Evolutionary conservation across 35 echinoderm and acorn worm species (phyloP), one percentile per base, ranked within the genome.

Genomic region (Apostichopus californicus): DNA sequence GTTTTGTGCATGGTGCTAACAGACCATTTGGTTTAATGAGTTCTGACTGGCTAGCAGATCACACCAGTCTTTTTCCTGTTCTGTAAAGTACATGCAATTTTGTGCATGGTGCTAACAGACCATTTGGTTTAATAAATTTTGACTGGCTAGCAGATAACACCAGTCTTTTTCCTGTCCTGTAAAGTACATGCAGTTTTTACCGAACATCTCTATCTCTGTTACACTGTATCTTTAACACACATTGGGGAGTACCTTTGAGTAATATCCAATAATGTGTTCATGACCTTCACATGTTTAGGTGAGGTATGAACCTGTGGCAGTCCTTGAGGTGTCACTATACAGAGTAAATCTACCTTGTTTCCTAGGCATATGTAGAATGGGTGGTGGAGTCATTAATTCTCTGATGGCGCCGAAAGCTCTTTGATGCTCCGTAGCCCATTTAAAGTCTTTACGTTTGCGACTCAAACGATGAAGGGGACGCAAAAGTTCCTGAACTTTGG

Each of bases 121-220:
- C 61, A 65, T 65, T 8, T 65, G 61, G 61, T 65, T 8, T 65
- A 65, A 65, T 65, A 1, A 65, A 0, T 65, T 8, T 1, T 65
- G 61, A 9, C 61, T 65, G 61, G 61, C 61, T 22, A 4, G 26
- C 11, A 28, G 8, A 22, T 22, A 80, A 65, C 61, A 65, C 61
- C 14, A 65, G 61, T 9, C 61, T 65, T 65, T 65, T 14, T 65
- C 61, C 61, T 65, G 0, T 65, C 1, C 61, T 65, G 61, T 8
- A 65, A 65, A 8, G 14, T 25, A 25, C 24, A 25, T 25, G 24
- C 24, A 25, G 24, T 25, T 25, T 25, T 25, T 0, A 1, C 91
- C 91, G 85, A 85, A 92, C 80, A 92, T 66, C 85, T 92, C 91
- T 14, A 92, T 6, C 81, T 92, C 91, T 54, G 91, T 92, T 14